Evolutionary conservation across 37 sponge, comb jelly and placozoan species (phyloP), one percentile per base, ranked within the genome.

Genomic region (Cliona cf. orientalis): DNA sequence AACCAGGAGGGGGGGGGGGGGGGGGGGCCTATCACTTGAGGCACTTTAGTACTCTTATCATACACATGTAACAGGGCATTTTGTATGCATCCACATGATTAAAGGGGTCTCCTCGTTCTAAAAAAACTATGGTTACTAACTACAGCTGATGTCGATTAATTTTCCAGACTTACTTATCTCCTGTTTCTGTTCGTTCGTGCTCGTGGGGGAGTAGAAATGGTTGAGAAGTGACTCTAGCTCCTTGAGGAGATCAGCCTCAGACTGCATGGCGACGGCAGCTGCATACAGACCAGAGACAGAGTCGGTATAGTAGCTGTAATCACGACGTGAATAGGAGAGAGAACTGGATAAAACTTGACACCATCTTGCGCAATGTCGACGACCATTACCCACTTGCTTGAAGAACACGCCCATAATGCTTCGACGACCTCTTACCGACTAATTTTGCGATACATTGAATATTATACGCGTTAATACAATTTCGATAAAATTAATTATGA

Each of bases 131-230:
- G 34, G n/a, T 14, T n/a, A 38, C 45, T 11, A 7, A 69, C 23
- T 29, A 28, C 17, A 22, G 22, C 22, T 69, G 5, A 35, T 42
- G 19, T 7, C 7, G 7, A 69, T 62, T 62, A 62, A 28, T 5
- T 26, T 71, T 11, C 19, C 23, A 1, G 17, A 78, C 72, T 22
- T 37, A 87, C 88, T 78, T 34, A 87, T 80, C 41, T 80, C 42
- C 37, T 75, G 34, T 80, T 74, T 87, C 46, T 80, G 68, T 40
- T 80, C 81, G 58, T 87, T 87, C 14, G 81, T 80, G 61, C 76
- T 75, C 0, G 80, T 39, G 33, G 70, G 70, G 1, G 87, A 80
- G 65, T 63, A 87, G 59, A 75, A 80, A 22, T 67, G 58, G 36
- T 60, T 66, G 42, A 87, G 76, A 6, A 87, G 44, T 1, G 41